phyloP scores from a whole-genome alignment of 2,888 invertebrate genomes.

The Notodonta ziczac region DNA sequence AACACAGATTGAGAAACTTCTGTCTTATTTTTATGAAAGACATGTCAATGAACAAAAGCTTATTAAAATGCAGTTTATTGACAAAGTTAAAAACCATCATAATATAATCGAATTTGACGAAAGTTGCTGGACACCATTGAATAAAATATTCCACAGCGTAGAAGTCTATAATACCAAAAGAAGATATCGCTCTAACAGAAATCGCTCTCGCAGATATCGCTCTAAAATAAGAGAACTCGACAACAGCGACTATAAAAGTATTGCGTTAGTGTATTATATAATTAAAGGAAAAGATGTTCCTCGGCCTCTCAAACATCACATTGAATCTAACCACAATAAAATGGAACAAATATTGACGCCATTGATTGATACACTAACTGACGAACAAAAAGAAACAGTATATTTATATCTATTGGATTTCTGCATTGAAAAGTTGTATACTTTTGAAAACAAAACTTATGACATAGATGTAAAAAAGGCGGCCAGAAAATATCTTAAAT shows the following conservation, averaged over 20 bases:
- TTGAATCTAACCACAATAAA: too few species aligned
- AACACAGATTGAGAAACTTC: constrained; percentile 45
- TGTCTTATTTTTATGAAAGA: constrained; percentile 58
- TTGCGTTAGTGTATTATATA: constrained; percentile 51
- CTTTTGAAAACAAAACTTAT: constrained; percentile 25
- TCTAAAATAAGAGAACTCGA: not conserved
- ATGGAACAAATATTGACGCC: too few species aligned
- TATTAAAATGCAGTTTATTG: constrained; percentile 49
- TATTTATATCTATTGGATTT: constrained; percentile 30
- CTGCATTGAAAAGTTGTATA: constrained; percentile 34
- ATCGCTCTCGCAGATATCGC: not conserved
- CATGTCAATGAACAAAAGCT: constrained; percentile 54
- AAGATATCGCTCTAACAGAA: not conserved
- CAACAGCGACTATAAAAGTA: constrained; percentile 35
- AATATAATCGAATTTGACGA: constrained; percentile 54
- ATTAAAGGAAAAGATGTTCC: constrained; percentile 48
- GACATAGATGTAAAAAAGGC: constrained; percentile 27
- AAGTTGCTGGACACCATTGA: constrained; percentile 55
- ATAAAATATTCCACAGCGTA: constrained; percentile 56
- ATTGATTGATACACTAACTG: too few species aligned
- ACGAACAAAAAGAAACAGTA: too few species aligned
- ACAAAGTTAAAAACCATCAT: constrained; percentile 38
- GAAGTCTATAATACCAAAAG: constrained; percentile 43
- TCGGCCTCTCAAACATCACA: constrained; percentile 17
- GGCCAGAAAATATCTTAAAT: constrained; percentile 25